Base-by-base conservation (phyloP, 2,797 vertebrate species). In the Balearica regulorum region DNA sequence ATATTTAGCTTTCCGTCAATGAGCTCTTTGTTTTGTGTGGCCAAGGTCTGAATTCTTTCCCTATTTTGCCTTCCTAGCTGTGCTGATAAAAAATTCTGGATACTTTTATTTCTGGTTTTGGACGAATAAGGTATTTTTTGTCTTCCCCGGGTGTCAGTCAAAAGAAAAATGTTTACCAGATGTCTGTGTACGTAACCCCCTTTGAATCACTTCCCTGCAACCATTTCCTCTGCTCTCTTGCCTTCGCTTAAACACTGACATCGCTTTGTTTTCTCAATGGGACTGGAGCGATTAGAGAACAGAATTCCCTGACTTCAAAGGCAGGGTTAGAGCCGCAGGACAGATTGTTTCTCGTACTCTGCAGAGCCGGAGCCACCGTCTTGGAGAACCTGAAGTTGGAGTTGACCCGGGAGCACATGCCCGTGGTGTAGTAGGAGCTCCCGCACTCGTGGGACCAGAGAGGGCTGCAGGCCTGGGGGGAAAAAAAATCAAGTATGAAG, bases 401-500 rank as follows among this genome's bases (percentile, higher is more conserved):
- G 90, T 99, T 99, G 97, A 99, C 99, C 73, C 99, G 97, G 58
- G 99, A 99, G 95, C 99, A 99, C 97, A 99, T 99, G 43, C 99
- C 99, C 4, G 99, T 99, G 97, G 99, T 99, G 98, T 99, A 99
- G 98, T 99, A 99, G 55, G 99, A 99, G 96, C 99, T 99, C 69
- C 99, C 99, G n/a, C 99, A 99, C 97, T 99, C 99, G 3, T 99
- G 99, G 33, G 99, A 99, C 99, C 99, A 99, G 19, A 99, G 98
- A 0, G 99, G 99, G 95, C 99, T 99, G 98, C 99, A 99, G 43
- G 99, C 99, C 99, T 99, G 96, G 29, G 8, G 16, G 53, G 28
- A 29, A 18, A 29, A 28, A 54, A 58, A 68, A 76, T 5, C 15
- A 46, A 62, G 41, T 21, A 9, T 28, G 21, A 48, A 55, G 26